Percentiles rank a stretch among this genome's conserved stretches.
These are phyloP conservation scores for Pomatostomus ruficeps DNA, from an alignment of 2,113 vertebrate species.

Conservation along the genomic window DNA sequence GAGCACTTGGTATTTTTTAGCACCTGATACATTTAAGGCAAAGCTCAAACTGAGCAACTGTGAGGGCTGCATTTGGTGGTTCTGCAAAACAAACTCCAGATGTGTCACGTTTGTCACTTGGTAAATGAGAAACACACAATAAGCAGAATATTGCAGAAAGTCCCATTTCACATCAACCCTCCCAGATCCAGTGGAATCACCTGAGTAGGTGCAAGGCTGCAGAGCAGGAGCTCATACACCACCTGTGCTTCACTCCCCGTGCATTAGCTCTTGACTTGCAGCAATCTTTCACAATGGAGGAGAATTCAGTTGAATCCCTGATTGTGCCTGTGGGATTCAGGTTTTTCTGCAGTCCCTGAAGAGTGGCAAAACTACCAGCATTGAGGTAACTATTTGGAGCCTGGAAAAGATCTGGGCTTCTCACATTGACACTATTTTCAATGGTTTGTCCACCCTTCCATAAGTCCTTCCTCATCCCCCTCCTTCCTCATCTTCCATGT, in stretches of 20 bases:
- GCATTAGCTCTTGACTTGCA: background rate
- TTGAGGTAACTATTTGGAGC: background rate
- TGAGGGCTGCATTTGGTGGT: background rate
- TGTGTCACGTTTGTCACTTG: rapidly evolving
- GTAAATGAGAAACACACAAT: background rate
- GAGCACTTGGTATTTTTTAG: background rate
- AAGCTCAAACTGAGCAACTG: background rate
- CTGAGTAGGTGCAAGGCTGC: background rate
- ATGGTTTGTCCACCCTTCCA: background rate
- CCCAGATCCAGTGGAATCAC: background rate
- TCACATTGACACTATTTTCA: background rate
- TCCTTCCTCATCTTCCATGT: background rate
- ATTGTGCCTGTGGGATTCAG: background rate
- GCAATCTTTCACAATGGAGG: background rate
- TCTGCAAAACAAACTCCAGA: background rate
- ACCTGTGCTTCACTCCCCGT: background rate
- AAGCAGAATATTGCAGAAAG: background rate
- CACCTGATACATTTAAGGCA: background rate
- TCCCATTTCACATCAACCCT: background rate
- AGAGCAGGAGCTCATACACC: background rate
- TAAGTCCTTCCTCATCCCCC: background rate
- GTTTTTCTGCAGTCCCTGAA: background rate
- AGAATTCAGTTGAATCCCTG: background rate
- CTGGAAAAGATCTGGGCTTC: background rate
- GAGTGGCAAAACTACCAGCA: background rate